Conservation (phyloP, 2,888 invertebrate genomes). For the Chymomyza fuscimana region DNA sequence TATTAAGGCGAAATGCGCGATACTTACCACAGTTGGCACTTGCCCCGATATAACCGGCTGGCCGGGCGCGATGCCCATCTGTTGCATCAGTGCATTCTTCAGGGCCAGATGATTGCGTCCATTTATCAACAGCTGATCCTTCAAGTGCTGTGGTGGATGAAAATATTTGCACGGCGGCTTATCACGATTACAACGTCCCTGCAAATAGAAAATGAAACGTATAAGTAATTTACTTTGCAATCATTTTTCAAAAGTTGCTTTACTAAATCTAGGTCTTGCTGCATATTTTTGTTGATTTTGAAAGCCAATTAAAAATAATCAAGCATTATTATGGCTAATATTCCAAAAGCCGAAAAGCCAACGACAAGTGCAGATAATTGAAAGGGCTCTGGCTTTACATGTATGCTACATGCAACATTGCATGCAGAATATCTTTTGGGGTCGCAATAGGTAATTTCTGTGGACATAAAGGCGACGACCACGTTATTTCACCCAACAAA, state of each 20-base stretch:
- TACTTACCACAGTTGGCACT: constrained; percentile 94
- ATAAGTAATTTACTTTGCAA: not conserved
- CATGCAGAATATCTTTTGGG: constrained; percentile 37
- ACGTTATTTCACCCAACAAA: constrained; percentile 7
- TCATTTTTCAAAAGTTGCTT: too few relatives aligned
- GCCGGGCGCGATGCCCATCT: constrained; percentile 95
- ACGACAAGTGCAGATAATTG: constrained; percentile 3
- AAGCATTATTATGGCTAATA: not conserved
- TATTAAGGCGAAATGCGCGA: constrained; percentile 45
- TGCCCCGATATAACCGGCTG: constrained; percentile 95
- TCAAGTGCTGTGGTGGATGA: constrained; percentile 99
- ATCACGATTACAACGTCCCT: constrained; percentile 99
- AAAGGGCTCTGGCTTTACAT: constrained; percentile 29
- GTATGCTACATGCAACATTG: constrained; percentile 46
- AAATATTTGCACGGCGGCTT: constrained; percentile 99
- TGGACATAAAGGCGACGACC: not conserved
- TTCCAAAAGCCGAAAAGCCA: not conserved
- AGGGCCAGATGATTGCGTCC: constrained; percentile 99
- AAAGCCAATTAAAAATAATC: constrained; percentile 1
- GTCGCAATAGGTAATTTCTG: not conserved
- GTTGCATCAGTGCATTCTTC: constrained; percentile 98
- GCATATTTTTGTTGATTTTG: not conserved
- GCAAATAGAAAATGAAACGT: constrained; percentile 77
- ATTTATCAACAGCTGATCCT: constrained; percentile 99
- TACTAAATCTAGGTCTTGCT: too few relatives aligned